Conservation (phyloP, 2,888 invertebrate species). For the Tinea pellionella region DNA sequence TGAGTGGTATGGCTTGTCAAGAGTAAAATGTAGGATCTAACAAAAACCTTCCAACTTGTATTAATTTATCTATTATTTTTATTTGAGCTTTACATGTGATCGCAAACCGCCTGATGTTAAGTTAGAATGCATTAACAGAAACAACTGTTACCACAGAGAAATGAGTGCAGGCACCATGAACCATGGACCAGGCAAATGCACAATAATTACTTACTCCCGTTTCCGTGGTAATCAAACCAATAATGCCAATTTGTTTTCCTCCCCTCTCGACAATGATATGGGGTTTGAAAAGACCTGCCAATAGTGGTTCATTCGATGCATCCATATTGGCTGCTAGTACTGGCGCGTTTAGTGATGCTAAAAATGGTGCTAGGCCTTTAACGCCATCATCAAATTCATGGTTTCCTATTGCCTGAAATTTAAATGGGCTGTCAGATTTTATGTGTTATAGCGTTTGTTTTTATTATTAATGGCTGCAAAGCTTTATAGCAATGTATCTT, state of each 20-base stretch:
- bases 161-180: neutral
- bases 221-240: slow-evolving; percentile 79
- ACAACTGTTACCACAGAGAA: neutral
- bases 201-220: slow-evolving; percentile 59
- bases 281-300: slow-evolving; percentile 71
- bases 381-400: slow-evolving; percentile 87
- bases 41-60: too few relatives aligned
- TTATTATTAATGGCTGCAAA: neutral
- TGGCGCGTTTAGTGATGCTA: slow-evolving; percentile 73
- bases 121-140: neutral
- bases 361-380: slow-evolving; percentile 76
- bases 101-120: too few relatives aligned
- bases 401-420: slow-evolving; percentile 80
- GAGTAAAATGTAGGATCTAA: too few relatives aligned
- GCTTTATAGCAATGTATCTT: too few relatives aligned
- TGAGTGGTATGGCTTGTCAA: too few relatives aligned
- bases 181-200: too few relatives aligned
- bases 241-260: slow-evolving; percentile 79
- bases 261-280: slow-evolving; percentile 73
- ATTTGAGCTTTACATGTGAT: too few relatives aligned
- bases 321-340: slow-evolving; percentile 82
- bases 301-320: slow-evolving; percentile 70
- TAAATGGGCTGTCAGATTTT: neutral
- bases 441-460: too few relatives aligned
- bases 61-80: too few relatives aligned